Conservation (phyloP, 2,888 invertebrate genomes). For the Caenorhabditis japonica region DNA sequence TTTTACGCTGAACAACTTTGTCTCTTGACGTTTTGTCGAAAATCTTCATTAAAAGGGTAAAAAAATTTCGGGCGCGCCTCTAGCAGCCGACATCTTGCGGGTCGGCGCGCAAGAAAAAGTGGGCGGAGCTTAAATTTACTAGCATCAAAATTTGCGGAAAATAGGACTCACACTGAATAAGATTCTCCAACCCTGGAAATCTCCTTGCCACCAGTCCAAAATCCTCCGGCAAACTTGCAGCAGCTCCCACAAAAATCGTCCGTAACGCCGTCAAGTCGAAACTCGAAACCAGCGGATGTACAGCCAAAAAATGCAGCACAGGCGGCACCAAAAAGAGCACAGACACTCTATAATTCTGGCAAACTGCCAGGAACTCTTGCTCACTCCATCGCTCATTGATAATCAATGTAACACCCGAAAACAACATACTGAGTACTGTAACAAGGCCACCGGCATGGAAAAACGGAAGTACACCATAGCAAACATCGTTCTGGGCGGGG, state of each 20-base stretch:
- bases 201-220: slow-evolving; percentile 25
- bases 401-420: slow-evolving; percentile 58
- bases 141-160: too few species aligned
- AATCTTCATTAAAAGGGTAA: too few species aligned
- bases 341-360: slow-evolving; percentile 50
- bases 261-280: slow-evolving; percentile 25
- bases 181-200: slow-evolving; percentile 23
- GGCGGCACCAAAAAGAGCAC: slow-evolving; percentile 66
- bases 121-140: too few species aligned
- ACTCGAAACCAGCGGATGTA: slow-evolving; percentile 14
- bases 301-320: slow-evolving; percentile 59
- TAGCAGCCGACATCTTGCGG: too few species aligned
- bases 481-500: slow-evolving; percentile 27
- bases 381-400: slow-evolving; percentile 62
- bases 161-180: slow-evolving; percentile 43
- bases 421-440: slow-evolving; percentile 64
- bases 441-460: slow-evolving; percentile 72
- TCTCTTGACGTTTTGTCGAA: too few species aligned
- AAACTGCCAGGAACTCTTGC: slow-evolving; percentile 54
- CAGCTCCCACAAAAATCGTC: slow-evolving; percentile 64
- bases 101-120: too few species aligned
- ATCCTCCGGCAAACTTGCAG: slow-evolving; percentile 22
- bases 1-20: too few species aligned
- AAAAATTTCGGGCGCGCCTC: too few species aligned
- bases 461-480: slow-evolving; percentile 68